These are phyloP conservation scores for Numenius arquata DNA, from an alignment of 2,113 vertebrate genomes.

Conservation along the genomic window DNA sequence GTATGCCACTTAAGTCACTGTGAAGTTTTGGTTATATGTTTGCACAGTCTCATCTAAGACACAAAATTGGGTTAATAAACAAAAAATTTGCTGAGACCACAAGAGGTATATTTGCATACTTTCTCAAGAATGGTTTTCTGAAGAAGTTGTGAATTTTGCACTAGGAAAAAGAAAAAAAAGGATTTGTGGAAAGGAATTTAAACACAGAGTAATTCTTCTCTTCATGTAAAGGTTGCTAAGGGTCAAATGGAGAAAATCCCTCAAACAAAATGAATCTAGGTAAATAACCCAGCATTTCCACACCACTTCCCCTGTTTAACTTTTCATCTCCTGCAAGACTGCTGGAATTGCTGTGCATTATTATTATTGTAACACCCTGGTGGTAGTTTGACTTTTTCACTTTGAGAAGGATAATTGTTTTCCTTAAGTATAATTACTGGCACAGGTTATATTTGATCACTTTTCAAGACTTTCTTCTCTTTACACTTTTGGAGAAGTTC, in stretches of 20 bases:
- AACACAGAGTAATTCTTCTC: neutral
- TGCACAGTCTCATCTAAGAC: neutral
- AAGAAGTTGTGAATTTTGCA: neutral
- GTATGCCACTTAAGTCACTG: neutral
- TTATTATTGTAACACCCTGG: conserved; percentile 7
- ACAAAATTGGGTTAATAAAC: neutral
- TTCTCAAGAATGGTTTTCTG: neutral
- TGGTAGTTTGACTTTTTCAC: neutral
- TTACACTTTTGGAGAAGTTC: neutral
- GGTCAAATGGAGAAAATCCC: conserved; percentile 11
- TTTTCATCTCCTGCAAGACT: neutral
- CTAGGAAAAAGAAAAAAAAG: neutral
- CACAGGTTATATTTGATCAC: neutral
- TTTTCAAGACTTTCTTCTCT: conserved; percentile 32
- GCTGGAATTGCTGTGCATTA: neutral
- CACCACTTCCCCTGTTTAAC: neutral
- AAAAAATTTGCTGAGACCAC: neutral
- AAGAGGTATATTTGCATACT: neutral
- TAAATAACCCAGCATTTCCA: conserved; percentile 37
- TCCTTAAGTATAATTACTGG: neutral
- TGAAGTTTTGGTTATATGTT: neutral
- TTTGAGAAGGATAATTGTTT: neutral
- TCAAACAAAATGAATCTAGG: neutral
- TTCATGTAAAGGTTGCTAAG: neutral
- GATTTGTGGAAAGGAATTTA: neutral